Evolutionary conservation across 2,113 vertebrate genomes (phyloP).

Genomic region (Albula glossodonta): DNA sequence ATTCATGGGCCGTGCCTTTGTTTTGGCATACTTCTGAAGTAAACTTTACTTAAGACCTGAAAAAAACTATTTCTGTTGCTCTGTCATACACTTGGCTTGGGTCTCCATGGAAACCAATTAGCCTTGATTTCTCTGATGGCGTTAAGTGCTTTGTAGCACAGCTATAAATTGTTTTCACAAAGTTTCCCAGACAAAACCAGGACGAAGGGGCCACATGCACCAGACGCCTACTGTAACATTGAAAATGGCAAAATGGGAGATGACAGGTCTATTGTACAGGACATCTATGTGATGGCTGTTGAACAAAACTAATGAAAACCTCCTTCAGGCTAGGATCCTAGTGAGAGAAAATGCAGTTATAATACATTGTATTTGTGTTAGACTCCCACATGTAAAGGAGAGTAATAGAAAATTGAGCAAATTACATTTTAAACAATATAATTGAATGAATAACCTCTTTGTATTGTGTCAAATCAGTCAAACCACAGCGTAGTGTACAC

Average conservation of each 20-base stretch:
- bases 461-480: background rate
- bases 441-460: background rate
- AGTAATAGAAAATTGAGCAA: background rate
- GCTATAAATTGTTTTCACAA: conserved; percentile 66
- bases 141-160: conserved; percentile 38
- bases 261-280: conserved; percentile 23
- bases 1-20: background rate
- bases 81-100: conserved; percentile 48
- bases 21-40: conserved; percentile 13
- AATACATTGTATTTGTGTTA: background rate
- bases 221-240: conserved; percentile 51
- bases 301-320: conserved; percentile 17
- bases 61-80: conserved; percentile 69
- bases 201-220: conserved; percentile 47
- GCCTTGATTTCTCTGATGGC: conserved; percentile 71
- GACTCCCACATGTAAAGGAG: background rate
- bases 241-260: conserved; percentile 33
- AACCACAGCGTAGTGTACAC: background rate
- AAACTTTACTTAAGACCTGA: conserved; percentile 65
- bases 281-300: conserved; percentile 21
- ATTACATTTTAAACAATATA: background rate
- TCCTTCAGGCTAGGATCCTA: background rate
- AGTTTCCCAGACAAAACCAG: conserved; percentile 58
- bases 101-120: conserved; percentile 77
- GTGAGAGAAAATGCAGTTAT: background rate